These are phyloP conservation scores for Slavum lentiscoides DNA, from an alignment of 2,888 invertebrate genomes.

Conservation along the genomic window DNA sequence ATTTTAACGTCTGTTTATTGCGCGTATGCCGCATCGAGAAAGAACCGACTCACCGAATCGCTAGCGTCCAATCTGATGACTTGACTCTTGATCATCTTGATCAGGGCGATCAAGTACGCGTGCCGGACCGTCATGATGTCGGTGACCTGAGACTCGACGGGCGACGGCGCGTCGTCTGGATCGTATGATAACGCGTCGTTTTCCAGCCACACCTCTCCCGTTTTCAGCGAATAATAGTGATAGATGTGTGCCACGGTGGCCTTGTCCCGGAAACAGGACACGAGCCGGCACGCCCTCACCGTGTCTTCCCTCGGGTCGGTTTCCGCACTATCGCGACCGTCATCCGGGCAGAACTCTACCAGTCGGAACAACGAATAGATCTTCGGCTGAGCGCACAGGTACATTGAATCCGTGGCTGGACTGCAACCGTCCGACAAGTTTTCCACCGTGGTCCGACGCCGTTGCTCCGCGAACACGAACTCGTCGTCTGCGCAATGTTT, in stretches of 20 bases:
- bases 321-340: neutral
- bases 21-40: no score
- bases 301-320: neutral
- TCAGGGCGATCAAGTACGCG: neutral
- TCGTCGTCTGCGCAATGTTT: conserved; percentile 16
- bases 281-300: conserved; percentile 8
- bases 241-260: conserved; percentile 28
- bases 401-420: conserved; percentile 12
- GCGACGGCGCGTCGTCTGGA: neutral
- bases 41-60: neutral
- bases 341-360: neutral
- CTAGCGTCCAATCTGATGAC: neutral
- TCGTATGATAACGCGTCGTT: neutral
- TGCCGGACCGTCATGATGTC: neutral
- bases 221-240: conserved; percentile 32
- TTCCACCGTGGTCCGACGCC: neutral
- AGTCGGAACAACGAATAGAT: neutral
- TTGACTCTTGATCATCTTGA: neutral
- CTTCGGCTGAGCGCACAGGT: conserved; percentile 24
- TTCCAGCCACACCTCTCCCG: conserved; percentile 27
- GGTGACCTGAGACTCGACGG: neutral
- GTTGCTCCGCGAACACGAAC: conserved; percentile 15
- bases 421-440: neutral
- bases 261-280: neutral
- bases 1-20: no score